A percentile compares a stretch with the other conserved stretches of the same genome.
These are phyloP conservation scores for Labeo rohita DNA, from an alignment of 2,113 vertebrate genomes.

Conservation along the genomic window DNA sequence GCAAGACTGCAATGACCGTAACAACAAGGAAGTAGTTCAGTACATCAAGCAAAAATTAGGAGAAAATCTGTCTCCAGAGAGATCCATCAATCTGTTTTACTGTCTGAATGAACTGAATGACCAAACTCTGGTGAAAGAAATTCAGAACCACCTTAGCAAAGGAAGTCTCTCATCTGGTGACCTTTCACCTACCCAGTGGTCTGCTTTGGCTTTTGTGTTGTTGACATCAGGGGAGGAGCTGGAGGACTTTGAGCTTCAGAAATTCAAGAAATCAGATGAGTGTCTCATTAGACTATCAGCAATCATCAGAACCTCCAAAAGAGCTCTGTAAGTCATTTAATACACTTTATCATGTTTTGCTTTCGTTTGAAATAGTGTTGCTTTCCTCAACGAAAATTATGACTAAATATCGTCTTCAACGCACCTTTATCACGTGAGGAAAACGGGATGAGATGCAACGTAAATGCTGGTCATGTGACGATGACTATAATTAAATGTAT, in stretches of 20 bases:
- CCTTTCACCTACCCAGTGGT: constrained; percentile 10
- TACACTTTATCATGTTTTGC: neutral
- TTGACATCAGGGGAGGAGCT: constrained; percentile 40
- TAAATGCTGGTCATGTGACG: too few relatives aligned
- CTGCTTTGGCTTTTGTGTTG: constrained; percentile 28
- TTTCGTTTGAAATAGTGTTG: too few relatives aligned
- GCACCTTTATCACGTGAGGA: too few relatives aligned
- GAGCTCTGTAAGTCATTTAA: constrained; percentile 16
- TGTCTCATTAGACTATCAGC: constrained; percentile 18
- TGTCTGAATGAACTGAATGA: neutral
- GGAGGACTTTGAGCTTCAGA: constrained; percentile 31
- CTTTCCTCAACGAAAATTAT: too few relatives aligned
- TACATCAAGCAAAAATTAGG: constrained; percentile 38
- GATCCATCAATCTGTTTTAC: constrained; percentile 6
- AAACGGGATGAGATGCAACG: too few relatives aligned
- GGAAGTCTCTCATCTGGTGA: constrained; percentile 22
- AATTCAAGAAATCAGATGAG: constrained; percentile 34
- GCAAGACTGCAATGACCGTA: neutral
- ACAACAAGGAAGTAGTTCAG: neutral
- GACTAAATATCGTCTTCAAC: too few relatives aligned
- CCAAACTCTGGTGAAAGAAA: too few relatives aligned
- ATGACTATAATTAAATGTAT: too few relatives aligned
- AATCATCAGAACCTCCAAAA: constrained; percentile 19
- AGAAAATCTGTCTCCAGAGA: constrained; percentile 23
- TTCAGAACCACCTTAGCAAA: neutral